A percentile compares a stretch with the other conserved stretches of the same genome.
These are phyloP conservation scores for Nasonovia ribisnigri DNA, from an alignment of 2,888 invertebrate genomes.

Conservation along the genomic window DNA sequence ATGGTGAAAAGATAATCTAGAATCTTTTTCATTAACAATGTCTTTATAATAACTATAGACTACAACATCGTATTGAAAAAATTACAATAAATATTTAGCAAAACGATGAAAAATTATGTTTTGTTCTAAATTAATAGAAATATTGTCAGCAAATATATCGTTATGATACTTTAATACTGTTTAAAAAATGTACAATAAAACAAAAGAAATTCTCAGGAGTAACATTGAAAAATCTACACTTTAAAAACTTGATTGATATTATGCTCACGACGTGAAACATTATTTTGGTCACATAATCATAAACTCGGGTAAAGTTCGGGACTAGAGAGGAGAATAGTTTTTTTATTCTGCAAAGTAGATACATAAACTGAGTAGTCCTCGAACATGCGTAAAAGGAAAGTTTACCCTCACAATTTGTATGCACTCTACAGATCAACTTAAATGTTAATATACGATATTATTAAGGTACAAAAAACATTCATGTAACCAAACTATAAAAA, in stretches of 20 bases:
- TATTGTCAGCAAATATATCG: neutral
- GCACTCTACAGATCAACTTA: neutral
- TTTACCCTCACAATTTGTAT: slow-evolving; percentile 4
- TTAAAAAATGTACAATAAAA: neutral
- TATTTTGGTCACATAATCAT: slow-evolving; percentile 19
- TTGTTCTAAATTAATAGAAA: neutral
- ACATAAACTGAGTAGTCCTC: neutral
- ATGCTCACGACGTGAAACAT: neutral
- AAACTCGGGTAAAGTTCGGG: neutral
- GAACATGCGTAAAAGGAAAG: neutral
- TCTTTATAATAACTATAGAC: neutral
- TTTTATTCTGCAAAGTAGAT: neutral
- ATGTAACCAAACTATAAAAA: neutral
- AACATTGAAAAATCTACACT: neutral
- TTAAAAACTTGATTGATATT: neutral
- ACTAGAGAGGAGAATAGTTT: neutral
- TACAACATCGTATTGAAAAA: neutral
- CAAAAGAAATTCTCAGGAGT: neutral
- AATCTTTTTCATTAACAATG: neutral
- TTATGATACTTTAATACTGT: neutral
- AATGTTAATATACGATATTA: neutral
- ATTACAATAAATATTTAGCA: neutral
- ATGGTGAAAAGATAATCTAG: neutral
- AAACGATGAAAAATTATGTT: neutral
- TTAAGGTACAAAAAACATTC: neutral